Conservation (phyloP, 2,888 invertebrate genomes). For the Bugulina stolonifera region DNA sequence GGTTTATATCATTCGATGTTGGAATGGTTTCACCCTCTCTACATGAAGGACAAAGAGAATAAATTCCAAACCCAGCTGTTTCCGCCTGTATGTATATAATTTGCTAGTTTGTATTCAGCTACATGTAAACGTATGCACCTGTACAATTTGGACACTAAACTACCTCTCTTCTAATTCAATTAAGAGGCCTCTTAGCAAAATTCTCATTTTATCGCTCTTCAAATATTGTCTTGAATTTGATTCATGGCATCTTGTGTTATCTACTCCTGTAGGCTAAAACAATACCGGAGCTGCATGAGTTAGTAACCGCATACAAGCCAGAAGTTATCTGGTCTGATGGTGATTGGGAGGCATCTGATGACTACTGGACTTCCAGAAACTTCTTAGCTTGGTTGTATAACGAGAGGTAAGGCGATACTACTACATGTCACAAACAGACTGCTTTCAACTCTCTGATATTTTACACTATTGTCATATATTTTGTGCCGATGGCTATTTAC, state of each 20-base stretch:
- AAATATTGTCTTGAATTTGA: too few species aligned
- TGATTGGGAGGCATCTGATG: conserved; percentile 19
- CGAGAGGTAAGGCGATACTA: conserved; percentile 25
- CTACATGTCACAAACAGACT: too few species aligned
- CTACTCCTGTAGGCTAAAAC: too few species aligned
- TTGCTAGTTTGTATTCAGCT: too few species aligned
- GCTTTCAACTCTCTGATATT: not conserved
- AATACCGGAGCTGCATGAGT: conserved; percentile 25
- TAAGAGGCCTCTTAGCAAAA: too few species aligned
- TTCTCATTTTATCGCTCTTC: too few species aligned
- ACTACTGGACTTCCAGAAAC: conserved; percentile 24
- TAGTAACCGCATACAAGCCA: conserved; percentile 21
- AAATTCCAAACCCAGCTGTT: conserved; percentile 61
- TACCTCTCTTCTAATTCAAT: too few species aligned
- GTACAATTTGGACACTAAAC: not conserved
- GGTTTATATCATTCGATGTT: conserved; percentile 53
- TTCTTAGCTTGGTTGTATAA: conserved; percentile 26
- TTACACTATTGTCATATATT: too few species aligned
- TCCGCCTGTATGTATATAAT: conserved; percentile 55
- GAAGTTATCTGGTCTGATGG: conserved; percentile 27
- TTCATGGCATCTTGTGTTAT: too few species aligned
- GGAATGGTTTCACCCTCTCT: conserved; percentile 55
- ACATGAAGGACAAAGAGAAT: conserved; percentile 57
- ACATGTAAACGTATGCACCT: not conserved
- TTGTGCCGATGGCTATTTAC: too few species aligned